These are phyloP conservation scores for Uropetala carovei DNA, from an alignment of 2,888 invertebrate genomes.

Conservation along the genomic window DNA sequence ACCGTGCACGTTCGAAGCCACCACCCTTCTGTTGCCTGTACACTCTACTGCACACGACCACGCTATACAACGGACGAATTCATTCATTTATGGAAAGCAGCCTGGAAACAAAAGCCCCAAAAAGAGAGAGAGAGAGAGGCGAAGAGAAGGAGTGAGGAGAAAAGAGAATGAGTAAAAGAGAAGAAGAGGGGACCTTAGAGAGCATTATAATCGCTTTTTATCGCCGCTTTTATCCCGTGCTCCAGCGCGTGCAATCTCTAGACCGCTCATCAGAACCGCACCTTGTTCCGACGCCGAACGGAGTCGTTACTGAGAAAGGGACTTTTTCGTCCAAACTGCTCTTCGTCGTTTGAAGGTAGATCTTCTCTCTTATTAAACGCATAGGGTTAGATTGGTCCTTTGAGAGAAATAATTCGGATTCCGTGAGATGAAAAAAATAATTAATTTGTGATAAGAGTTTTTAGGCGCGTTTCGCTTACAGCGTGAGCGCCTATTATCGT, in stretches of 20 bases:
- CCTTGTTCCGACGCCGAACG: neutral
- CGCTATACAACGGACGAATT: constrained; percentile 12
- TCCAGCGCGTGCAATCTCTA: constrained; percentile 24
- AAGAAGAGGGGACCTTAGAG: constrained; percentile 4
- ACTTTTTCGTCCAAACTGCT: neutral
- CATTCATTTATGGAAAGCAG: constrained; percentile 54
- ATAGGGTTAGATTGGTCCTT: too few species aligned
- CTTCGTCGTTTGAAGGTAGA: neutral
- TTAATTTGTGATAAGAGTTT: constrained; percentile 12
- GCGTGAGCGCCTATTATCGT: too few species aligned
- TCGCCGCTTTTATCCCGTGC: constrained; percentile 6
- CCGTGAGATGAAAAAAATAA: neutral
- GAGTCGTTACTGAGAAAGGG: neutral
- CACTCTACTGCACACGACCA: neutral
- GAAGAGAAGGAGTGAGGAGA: neutral
- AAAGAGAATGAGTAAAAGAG: neutral
- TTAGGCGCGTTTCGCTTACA: too few species aligned
- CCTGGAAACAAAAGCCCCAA: neutral
- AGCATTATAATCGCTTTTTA: neutral
- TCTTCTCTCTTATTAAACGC: neutral
- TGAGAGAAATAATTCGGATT: neutral
- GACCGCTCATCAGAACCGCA: neutral
- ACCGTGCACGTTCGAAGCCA: neutral
- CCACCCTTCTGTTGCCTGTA: constrained; percentile 15
- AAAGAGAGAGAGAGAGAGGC: neutral